Evolutionary conservation across 2,888 invertebrate genomes (phyloP), one percentile per base, ranked within the genome.

Genomic region (Nycteola revayana): DNA sequence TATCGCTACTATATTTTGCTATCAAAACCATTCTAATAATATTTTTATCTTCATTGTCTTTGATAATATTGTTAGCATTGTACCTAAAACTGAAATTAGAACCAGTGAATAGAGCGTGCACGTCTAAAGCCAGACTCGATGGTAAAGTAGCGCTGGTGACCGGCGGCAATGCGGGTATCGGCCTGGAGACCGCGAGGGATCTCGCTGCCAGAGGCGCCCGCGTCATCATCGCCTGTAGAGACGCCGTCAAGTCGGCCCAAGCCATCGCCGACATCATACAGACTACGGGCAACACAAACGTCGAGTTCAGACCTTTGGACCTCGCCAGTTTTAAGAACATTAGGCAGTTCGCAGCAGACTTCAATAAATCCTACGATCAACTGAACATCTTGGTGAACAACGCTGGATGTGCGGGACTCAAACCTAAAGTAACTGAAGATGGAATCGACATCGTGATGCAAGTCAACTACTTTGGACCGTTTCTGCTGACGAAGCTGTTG

Each of bases 101-200:
- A 36, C 42, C 35, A 0, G 27, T 44, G 2, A 44, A 69, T 38
- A 65, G 68, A 10, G 62, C 63, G 8, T 85, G 84, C 45, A 71
- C 49, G 30, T 81, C 81, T 25, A 65, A 64, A 20, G 64, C 49
- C 0, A 62, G 66, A 18, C 42, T 87, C 1, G 41, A 73, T 1
- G 91, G 90, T 23, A 93, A 94, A 89, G 83, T 92, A 25, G 90
- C 90, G 0, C 89, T 96, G 22, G 85, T 96, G 4, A 96, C 96
- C 0, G 96, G 96, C 4, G 92, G 94, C 0, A 96, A 95, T 71
- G 92, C 93, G 1, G 96, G 96, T 1, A 94, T 96, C 37, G 96
- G 96, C 1, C 91, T 92, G 65, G 94, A 94, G 78, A 93, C 94
- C 0, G 94, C 91, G 0, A 80, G 83, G 37, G 93, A 93, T 52